A percentile compares a stretch with the other conserved stretches of the same genome.
Conservation (phyloP, 2,888 invertebrate genomes). For the Xestia xanthographa region DNA sequence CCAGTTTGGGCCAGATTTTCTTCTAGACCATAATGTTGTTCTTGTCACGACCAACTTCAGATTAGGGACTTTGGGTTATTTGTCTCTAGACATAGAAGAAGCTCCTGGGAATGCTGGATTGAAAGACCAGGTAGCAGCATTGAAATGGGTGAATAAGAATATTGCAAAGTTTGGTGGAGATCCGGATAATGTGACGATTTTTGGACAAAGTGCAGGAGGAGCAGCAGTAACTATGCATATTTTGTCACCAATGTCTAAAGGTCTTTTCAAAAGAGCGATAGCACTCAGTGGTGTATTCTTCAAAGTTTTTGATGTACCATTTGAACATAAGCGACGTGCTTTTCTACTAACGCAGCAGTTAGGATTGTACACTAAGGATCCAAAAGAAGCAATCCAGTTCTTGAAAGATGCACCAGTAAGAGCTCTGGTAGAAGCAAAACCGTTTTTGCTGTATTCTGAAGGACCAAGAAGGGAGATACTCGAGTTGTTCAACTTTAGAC, state of each 20-base stretch:
- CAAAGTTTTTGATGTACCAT: slow-evolving; percentile 67
- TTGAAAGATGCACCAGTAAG: slow-evolving; percentile 59
- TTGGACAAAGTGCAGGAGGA: slow-evolving; percentile 67
- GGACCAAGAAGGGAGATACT: slow-evolving; percentile 16
- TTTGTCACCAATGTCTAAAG: slow-evolving; percentile 72
- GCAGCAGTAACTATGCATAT: slow-evolving; percentile 54
- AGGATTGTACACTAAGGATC: slow-evolving; percentile 67
- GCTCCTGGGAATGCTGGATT: slow-evolving; percentile 90
- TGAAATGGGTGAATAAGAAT: slow-evolving; percentile 65
- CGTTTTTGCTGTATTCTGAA: slow-evolving; percentile 37
- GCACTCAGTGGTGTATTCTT: slow-evolving; percentile 68
- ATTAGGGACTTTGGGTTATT: slow-evolving; percentile 85
- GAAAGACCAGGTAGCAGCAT: slow-evolving; percentile 74
- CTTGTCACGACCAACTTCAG: slow-evolving; percentile 86
- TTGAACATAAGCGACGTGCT: slow-evolving; percentile 66
- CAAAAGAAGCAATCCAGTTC: slow-evolving; percentile 55
- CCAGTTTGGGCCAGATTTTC: slow-evolving; percentile 59
- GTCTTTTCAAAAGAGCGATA: slow-evolving; percentile 69
- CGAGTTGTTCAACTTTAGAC: slow-evolving; percentile 50
- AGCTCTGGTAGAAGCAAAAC: slow-evolving; percentile 25
- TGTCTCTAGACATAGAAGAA: slow-evolving; percentile 84
- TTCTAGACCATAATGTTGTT: slow-evolving; percentile 50
- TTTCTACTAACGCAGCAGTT: slow-evolving; percentile 67
- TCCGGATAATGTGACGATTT: slow-evolving; percentile 65
- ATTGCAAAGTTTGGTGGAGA: slow-evolving; percentile 66